phyloP scores from a whole-genome alignment of 37 sponge, comb jelly and placozoan genomes.

The Bolinopsis microptera region DNA sequence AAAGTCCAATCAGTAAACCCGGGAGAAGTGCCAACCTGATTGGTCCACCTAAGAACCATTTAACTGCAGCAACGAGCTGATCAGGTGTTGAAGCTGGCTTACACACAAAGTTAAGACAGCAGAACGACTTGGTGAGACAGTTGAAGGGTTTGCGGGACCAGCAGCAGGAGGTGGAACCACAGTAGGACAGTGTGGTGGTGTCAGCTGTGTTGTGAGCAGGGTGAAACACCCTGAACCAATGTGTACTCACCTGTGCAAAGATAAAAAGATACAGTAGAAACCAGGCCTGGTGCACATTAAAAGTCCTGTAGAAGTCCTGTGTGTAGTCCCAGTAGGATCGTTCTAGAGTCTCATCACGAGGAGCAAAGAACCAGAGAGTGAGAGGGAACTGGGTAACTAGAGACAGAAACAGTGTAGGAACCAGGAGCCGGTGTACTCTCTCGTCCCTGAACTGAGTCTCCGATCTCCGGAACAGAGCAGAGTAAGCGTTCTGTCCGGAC shows the following conservation, averaged over 20 bases:
- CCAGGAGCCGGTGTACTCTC: background rate
- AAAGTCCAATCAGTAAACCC: background rate
- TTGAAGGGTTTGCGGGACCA: background rate
- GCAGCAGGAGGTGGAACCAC: background rate
- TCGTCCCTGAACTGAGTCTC: background rate
- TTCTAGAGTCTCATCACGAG: background rate
- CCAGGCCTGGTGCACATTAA: background rate
- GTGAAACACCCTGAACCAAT: background rate
- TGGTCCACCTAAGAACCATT: conserved; percentile 1
- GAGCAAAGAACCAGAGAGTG: background rate
- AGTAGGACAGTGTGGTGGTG: background rate
- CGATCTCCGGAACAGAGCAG: background rate
- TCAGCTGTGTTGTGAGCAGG: background rate
- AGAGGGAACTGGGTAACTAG: background rate
- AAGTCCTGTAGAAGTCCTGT: background rate
- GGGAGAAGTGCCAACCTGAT: background rate
- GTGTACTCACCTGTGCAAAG: background rate
- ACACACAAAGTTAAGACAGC: background rate
- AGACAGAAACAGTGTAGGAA: background rate
- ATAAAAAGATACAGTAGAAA: background rate
- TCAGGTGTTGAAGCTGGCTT: background rate
- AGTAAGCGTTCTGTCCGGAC: conserved; percentile 14
- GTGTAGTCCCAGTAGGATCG: background rate
- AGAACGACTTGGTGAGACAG: background rate
- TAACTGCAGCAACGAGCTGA: background rate